These are phyloP conservation scores for Brachionus sp. DNA, from an alignment of 1,140 invertebrate species.

Conservation along the genomic window DNA sequence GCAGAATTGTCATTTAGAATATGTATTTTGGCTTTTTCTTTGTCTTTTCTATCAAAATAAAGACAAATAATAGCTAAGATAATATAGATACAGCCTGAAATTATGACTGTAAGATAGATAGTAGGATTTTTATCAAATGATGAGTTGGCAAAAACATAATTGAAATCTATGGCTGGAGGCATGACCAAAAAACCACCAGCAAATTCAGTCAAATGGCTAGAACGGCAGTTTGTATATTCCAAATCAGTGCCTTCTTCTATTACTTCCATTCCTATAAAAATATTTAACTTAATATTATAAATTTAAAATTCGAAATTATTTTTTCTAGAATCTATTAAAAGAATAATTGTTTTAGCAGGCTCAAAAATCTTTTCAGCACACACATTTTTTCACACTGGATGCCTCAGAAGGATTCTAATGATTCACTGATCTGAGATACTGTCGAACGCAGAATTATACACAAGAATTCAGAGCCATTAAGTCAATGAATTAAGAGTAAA, in stretches of 20 bases:
- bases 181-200: conserved; percentile 57
- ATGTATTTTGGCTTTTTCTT: conserved; percentile 60
- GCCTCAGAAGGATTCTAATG: too few relatives aligned
- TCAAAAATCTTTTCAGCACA: too few relatives aligned
- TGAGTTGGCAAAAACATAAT: conserved; percentile 58
- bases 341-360: background rate
- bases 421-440: too few relatives aligned
- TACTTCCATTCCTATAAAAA: conserved; percentile 6
- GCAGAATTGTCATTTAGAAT: conserved; percentile 62
- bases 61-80: conserved; percentile 49
- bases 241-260: conserved; percentile 45
- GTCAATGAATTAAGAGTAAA: too few relatives aligned
- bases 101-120: conserved; percentile 62
- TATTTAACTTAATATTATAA: background rate
- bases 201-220: conserved; percentile 59
- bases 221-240: conserved; percentile 50
- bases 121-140: conserved; percentile 64
- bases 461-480: too few relatives aligned
- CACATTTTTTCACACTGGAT: too few relatives aligned
- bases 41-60: conserved; percentile 58
- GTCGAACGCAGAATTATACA: too few relatives aligned
- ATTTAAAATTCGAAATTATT: too few relatives aligned
- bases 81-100: conserved; percentile 60
- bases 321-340: background rate
- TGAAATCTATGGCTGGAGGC: conserved; percentile 59